A percentile compares a stretch with the other conserved stretches of the same genome.
phyloP scores from a whole-genome alignment of 2,113 vertebrate genomes.

The Cololabis saira region DNA sequence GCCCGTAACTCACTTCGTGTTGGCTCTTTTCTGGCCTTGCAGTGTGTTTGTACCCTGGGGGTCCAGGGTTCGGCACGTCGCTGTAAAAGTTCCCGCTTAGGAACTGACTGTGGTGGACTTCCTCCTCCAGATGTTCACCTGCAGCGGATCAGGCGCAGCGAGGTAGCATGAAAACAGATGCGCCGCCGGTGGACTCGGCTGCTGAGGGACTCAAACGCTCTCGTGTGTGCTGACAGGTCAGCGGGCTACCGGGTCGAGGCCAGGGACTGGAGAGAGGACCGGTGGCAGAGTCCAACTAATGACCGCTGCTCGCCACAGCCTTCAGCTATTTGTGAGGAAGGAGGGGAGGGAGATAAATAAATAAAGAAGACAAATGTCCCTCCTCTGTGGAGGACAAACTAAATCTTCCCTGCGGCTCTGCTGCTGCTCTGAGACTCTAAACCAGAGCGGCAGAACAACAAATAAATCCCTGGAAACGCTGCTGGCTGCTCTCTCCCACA shows the following conservation, averaged over 20 bases:
- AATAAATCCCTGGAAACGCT: conserved; percentile 4
- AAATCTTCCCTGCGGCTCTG: conserved; percentile 17
- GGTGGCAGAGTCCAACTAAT: conserved; percentile 23
- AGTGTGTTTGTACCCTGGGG: no score
- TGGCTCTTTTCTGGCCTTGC: no score
- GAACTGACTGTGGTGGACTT: no score
- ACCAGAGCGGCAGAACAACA: conserved; percentile 7
- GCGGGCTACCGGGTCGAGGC: conserved; percentile 37
- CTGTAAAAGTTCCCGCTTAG: no score
- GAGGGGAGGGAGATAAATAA: conserved; percentile 34
- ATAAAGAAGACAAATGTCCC: conserved; percentile 46
- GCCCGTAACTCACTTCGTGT: no score
- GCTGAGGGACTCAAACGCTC: not conserved
- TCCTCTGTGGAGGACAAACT: conserved; percentile 45
- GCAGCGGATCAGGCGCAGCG: no score
- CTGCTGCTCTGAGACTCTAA: conserved; percentile 33
- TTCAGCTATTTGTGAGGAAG: conserved; percentile 40
- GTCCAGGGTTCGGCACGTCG: no score
- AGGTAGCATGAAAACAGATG: not conserved
- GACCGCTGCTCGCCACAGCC: conserved; percentile 26
- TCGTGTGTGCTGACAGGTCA: conserved; percentile 12
- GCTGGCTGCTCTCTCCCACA: not conserved
- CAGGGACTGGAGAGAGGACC: conserved; percentile 30
- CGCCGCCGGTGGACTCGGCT: not conserved
- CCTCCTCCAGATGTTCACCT: not conserved